Conservation (phyloP, 2,888 invertebrate species). For the Resseliella maxima region DNA sequence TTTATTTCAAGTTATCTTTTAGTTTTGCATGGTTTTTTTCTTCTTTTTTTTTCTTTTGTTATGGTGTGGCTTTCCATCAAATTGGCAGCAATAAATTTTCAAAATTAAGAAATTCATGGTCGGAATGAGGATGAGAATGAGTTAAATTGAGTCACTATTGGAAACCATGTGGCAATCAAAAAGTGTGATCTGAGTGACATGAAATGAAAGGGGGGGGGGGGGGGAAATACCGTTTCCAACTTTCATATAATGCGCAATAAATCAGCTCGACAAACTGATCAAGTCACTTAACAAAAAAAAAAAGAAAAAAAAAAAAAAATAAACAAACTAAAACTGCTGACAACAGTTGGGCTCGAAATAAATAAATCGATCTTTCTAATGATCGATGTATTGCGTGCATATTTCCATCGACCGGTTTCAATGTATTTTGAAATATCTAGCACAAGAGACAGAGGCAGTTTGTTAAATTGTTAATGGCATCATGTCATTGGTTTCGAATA, state of each 20-base stretch:
- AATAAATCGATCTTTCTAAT: not conserved
- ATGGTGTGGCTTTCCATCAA: not conserved
- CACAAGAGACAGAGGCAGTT: not conserved
- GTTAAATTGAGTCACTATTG: not conserved
- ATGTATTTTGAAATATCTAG: not conserved
- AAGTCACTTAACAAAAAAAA: no score
- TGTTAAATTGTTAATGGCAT: slow-evolving; percentile 25
- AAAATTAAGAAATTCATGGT: slow-evolving; percentile 41
- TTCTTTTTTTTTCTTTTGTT: no score
- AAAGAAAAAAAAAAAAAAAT: no score
- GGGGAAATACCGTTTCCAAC: not conserved
- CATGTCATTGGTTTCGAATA: slow-evolving; percentile 25
- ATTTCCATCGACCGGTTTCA: not conserved
- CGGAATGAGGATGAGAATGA: not conserved
- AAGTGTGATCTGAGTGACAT: not conserved
- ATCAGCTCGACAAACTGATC: slow-evolving; percentile 18
- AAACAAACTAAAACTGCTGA: not conserved
- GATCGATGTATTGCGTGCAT: not conserved
- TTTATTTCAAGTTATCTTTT: not conserved
- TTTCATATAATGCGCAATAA: slow-evolving; percentile 35
- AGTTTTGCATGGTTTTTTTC: not conserved
- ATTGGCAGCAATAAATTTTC: not conserved
- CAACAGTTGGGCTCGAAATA: not conserved
- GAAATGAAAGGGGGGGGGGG: not conserved
- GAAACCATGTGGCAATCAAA: not conserved